phyloP scores from a whole-genome alignment of 2,797 vertebrate species.

The Catamblyrhynchus diadema region DNA sequence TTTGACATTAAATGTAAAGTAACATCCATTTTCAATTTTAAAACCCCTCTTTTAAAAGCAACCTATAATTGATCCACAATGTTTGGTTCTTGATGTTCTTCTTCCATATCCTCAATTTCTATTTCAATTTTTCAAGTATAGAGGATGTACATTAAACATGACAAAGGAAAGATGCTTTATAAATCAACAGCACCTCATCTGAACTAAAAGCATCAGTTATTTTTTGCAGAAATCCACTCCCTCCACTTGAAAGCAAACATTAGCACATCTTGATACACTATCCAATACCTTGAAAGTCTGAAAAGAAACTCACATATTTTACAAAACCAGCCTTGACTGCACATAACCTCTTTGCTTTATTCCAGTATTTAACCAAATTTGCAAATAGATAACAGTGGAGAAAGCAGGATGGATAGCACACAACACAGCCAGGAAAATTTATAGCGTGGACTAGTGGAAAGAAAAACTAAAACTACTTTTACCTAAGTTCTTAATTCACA shows the following conservation, averaged over 20 bases:
- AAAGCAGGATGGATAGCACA: background rate
- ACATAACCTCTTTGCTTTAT: background rate
- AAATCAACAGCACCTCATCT: background rate
- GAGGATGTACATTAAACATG: background rate
- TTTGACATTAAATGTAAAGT: background rate
- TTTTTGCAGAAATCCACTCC: background rate
- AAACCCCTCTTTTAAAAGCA: background rate
- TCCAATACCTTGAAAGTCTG: background rate
- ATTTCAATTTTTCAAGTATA: background rate
- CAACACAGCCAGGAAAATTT: background rate
- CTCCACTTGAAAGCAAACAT: background rate
- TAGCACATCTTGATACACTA: background rate
- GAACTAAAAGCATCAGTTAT: background rate
- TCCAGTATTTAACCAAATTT: background rate
- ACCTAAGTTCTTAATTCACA: background rate
- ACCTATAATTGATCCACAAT: background rate
- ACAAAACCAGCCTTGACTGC: background rate
- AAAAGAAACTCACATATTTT: background rate
- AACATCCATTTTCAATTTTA: background rate
- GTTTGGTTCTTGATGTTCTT: background rate
- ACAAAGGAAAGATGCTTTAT: background rate
- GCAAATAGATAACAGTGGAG: background rate
- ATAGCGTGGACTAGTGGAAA: background rate
- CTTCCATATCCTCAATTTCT: background rate
- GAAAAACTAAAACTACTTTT: background rate